phyloP scores from a whole-genome alignment of 1,140 invertebrate genomes.

The Rhagoletis pomonella region DNA sequence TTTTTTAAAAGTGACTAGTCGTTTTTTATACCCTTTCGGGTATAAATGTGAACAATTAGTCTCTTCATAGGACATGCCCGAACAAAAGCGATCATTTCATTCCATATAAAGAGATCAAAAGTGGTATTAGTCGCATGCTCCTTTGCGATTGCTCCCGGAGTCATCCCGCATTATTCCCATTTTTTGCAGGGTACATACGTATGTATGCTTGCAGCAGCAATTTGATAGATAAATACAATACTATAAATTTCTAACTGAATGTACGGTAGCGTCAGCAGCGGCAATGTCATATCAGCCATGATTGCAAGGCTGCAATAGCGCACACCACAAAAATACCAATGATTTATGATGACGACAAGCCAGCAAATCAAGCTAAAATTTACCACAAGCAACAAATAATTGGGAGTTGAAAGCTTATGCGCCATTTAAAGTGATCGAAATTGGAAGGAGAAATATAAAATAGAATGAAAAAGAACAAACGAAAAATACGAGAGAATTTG shows the following conservation, averaged over 20 bases:
- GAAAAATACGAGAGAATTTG: neutral
- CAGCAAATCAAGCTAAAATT: conserved; percentile 36
- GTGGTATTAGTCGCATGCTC: too few species aligned
- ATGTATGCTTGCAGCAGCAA: conserved; percentile 22
- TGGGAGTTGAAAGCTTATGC: conserved; percentile 33
- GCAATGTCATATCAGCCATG: conserved; percentile 28
- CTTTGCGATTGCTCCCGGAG: too few species aligned
- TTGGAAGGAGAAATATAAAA: neutral
- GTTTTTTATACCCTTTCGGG: too few species aligned
- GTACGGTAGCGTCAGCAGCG: neutral
- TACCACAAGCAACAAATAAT: conserved; percentile 41
- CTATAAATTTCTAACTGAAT: conserved; percentile 28
- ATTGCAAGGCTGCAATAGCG: neutral
- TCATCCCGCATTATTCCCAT: too few species aligned
- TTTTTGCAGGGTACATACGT: too few species aligned
- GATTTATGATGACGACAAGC: conserved; percentile 49
- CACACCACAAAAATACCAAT: neutral
- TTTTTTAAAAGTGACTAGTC: too few species aligned
- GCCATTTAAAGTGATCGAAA: neutral
- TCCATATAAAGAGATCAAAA: too few species aligned
- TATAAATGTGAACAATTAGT: too few species aligned
- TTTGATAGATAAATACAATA: conserved; percentile 47
- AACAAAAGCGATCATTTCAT: too few species aligned
- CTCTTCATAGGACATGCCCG: too few species aligned
- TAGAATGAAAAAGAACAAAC: neutral